Evolutionary conservation across 2,888 invertebrate species (phyloP).

Genomic region (Laothoe populi): DNA sequence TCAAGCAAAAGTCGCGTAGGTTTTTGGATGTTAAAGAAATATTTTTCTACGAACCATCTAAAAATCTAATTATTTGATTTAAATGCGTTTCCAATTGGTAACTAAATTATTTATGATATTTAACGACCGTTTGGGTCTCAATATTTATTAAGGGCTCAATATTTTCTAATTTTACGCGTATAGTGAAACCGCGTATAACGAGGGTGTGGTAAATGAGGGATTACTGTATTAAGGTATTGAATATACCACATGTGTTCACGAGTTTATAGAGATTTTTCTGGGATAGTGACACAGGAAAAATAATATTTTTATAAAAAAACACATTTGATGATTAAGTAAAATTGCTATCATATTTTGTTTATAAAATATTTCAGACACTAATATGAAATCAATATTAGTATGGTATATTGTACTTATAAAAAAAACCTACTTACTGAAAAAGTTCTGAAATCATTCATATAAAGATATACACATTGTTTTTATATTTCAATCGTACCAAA

Average conservation of each 20-base stretch:
- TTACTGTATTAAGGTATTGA: conserved; percentile 1
- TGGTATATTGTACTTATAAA: too few species aligned
- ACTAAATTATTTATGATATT: background rate
- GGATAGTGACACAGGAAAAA: background rate
- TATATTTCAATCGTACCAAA: too few species aligned
- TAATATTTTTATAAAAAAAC: too few species aligned
- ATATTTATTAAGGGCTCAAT: background rate
- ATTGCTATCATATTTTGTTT: too few species aligned
- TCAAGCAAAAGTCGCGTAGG: too few species aligned
- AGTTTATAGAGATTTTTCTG: background rate
- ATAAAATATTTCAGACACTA: too few species aligned
- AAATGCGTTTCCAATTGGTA: conserved; percentile 5
- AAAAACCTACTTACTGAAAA: too few species aligned
- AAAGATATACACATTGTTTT: too few species aligned
- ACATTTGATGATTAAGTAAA: too few species aligned
- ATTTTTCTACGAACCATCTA: background rate
- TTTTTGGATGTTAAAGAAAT: background rate
- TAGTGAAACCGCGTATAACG: background rate
- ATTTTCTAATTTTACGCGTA: background rate
- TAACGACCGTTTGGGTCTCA: background rate
- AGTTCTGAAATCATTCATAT: too few species aligned
- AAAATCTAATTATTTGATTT: background rate
- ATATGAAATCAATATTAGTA: too few species aligned
- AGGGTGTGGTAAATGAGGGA: background rate
- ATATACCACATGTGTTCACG: conserved; percentile 18